A percentile compares a stretch with the other conserved stretches of the same genome.
phyloP scores from a whole-genome alignment of 2,113 vertebrate genomes.

The Ammospiza nelsoni region DNA sequence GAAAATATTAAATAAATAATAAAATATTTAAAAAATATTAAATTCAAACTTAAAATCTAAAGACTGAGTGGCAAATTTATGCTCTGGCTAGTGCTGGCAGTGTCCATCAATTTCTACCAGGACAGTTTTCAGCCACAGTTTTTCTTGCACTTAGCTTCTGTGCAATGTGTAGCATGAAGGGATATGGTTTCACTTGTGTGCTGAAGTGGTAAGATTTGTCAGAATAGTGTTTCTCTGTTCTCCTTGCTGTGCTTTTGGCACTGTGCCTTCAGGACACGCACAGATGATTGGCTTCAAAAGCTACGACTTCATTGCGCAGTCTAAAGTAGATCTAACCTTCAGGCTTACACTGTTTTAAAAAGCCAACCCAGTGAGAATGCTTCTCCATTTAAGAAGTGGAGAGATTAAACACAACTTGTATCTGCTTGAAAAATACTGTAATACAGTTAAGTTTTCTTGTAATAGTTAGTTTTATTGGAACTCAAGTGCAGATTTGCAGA shows the following conservation, averaged over 20 bases:
- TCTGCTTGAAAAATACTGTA: background rate
- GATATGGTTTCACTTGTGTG: background rate
- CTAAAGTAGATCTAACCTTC: background rate
- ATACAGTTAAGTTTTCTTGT: background rate
- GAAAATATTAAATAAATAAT: background rate
- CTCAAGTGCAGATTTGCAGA: background rate
- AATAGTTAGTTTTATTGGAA: background rate
- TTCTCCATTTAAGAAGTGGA: background rate
- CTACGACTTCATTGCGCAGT: background rate
- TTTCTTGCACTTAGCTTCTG: background rate
- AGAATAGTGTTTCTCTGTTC: background rate
- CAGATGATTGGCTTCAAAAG: background rate
- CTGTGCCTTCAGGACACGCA: background rate
- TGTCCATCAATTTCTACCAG: background rate
- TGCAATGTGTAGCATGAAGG: background rate
- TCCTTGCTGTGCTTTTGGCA: background rate
- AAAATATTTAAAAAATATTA: background rate
- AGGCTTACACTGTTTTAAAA: background rate
- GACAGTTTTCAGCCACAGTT: background rate
- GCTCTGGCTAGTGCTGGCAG: background rate
- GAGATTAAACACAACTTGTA: background rate
- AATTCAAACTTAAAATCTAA: background rate
- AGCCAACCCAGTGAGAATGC: background rate
- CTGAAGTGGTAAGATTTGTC: background rate
- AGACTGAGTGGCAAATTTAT: background rate